These are phyloP conservation scores for Pagetopsis macropterus DNA, from an alignment of 2,797 vertebrate species.

Conservation along the genomic window DNA sequence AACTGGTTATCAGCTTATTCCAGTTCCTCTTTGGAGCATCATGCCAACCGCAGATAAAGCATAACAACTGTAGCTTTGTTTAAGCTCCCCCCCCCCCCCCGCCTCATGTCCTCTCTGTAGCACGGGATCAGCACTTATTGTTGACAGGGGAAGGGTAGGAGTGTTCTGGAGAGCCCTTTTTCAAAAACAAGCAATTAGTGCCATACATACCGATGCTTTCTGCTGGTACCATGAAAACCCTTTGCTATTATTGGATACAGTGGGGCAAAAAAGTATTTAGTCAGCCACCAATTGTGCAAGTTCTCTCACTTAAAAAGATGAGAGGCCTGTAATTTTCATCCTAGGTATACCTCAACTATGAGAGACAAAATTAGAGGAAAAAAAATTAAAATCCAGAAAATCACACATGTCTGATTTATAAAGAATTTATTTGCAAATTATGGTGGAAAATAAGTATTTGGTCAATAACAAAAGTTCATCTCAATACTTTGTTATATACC, in stretches of 20 bases:
- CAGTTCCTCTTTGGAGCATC: slow-evolving; percentile 43
- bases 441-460: too few species aligned
- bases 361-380: too few species aligned
- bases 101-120: slow-evolving; percentile 39
- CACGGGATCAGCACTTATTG: slow-evolving; percentile 59
- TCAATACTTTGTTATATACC: too few species aligned
- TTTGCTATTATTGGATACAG: slow-evolving; percentile 22
- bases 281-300: too few species aligned
- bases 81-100: neutral
- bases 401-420: too few species aligned
- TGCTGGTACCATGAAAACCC: slow-evolving; percentile 29
- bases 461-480: too few species aligned
- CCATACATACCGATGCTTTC: slow-evolving; percentile 10
- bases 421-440: too few species aligned
- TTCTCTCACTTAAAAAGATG: too few species aligned
- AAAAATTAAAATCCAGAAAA: too few species aligned
- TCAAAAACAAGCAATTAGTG: slow-evolving; percentile 64
- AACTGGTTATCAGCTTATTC: slow-evolving; percentile 49
- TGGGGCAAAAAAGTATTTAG: too few species aligned
- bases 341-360: too few species aligned
- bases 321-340: too few species aligned
- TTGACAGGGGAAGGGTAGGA: slow-evolving; percentile 56
- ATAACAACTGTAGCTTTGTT: slow-evolving; percentile 67
- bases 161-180: slow-evolving; percentile 59
- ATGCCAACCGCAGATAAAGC: slow-evolving; percentile 54